A percentile compares a stretch with the other conserved stretches of the same genome.
These are phyloP conservation scores for Globia sparganii DNA, from an alignment of 2,888 invertebrate genomes.

Conservation along the genomic window DNA sequence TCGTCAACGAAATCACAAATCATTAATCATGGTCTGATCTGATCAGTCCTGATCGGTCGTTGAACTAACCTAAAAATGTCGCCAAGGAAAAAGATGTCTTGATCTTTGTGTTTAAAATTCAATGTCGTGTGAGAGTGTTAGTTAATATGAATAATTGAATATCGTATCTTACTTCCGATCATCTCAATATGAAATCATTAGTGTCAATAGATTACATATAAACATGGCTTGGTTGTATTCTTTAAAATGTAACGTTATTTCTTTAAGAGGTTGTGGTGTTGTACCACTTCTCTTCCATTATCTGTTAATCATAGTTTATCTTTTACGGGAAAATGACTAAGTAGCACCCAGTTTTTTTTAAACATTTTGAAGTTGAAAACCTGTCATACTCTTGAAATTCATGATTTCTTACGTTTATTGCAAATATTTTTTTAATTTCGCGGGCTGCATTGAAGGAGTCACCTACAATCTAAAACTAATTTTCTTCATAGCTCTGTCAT, in stretches of 20 bases:
- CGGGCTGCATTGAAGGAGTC: too few species aligned
- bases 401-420: too few species aligned
- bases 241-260: background rate
- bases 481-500: too few species aligned
- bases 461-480: too few species aligned
- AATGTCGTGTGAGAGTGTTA: conserved; percentile 12
- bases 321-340: too few species aligned
- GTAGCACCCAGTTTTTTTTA: too few species aligned
- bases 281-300: background rate
- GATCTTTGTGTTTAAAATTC: background rate
- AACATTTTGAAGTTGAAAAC: too few species aligned
- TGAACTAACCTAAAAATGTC: conserved; percentile 48
- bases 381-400: too few species aligned
- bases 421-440: too few species aligned
- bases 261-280: background rate
- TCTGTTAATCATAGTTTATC: background rate
- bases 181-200: conserved; percentile 24
- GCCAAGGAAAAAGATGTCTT: conserved; percentile 19
- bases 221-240: background rate
- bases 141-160: conserved; percentile 9
- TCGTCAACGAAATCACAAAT: conserved; percentile 22
- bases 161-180: conserved; percentile 28
- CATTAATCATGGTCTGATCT: conserved; percentile 35
- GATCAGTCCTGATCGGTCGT: conserved; percentile 34
- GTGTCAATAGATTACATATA: background rate